Evolutionary conservation across 2,797 vertebrate species (phyloP).

Genomic region (Champsocephalus gunnari): DNA sequence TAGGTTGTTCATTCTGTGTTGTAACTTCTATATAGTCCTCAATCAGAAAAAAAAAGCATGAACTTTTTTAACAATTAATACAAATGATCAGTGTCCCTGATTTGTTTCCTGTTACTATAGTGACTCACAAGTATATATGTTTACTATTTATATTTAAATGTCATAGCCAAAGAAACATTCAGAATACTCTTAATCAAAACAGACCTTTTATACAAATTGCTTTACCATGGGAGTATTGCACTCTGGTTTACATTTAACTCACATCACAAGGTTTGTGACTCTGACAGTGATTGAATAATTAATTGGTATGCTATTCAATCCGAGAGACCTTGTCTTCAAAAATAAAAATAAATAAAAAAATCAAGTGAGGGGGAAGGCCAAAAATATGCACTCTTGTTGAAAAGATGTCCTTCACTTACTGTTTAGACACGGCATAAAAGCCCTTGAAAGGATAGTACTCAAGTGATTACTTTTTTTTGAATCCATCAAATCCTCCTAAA

Average conservation of each 20-base stretch:
- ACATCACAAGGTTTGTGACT: constrained; percentile 55
- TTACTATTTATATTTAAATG: constrained; percentile 25
- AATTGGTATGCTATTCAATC: constrained; percentile 59
- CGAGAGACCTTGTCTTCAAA: constrained; percentile 53
- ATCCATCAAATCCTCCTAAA: constrained; percentile 50
- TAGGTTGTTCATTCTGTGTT: not conserved
- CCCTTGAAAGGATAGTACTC: constrained; percentile 41
- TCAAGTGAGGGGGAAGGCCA: constrained; percentile 40
- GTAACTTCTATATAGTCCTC: not conserved
- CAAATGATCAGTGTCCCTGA: not conserved
- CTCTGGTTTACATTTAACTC: constrained; percentile 47
- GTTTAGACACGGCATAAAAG: constrained; percentile 44
- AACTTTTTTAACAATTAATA: not conserved
- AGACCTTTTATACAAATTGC: constrained; percentile 37
- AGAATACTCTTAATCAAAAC: constrained; percentile 18
- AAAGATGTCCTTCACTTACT: constrained; percentile 56
- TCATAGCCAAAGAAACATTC: constrained; percentile 38
- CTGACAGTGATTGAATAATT: constrained; percentile 53
- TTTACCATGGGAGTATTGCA: constrained; percentile 43
- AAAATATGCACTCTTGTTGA: constrained; percentile 43
- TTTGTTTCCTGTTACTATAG: not conserved
- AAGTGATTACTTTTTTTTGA: constrained; percentile 52
- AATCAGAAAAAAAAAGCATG: not conserved
- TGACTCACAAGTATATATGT: not conserved
- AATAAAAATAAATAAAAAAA: constrained; percentile 9